Evolutionary conservation across 2,888 invertebrate genomes (phyloP).

Genomic region (Pyralis farinalis): DNA sequence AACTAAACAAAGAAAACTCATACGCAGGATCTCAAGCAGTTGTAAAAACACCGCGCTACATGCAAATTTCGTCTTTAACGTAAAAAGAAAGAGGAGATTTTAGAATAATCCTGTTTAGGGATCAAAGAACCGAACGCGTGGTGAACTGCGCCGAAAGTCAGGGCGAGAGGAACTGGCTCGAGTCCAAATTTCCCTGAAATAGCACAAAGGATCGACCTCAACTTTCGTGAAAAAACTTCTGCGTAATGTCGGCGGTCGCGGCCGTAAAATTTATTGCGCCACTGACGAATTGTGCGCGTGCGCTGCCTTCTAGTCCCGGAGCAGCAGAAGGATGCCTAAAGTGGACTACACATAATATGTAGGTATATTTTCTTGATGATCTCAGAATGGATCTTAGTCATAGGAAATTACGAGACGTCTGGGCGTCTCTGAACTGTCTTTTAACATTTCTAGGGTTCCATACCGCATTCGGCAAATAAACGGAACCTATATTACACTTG

Average conservation of each 20-base stretch:
- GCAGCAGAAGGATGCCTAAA: no score
- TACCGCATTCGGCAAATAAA: no score
- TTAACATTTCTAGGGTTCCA: no score
- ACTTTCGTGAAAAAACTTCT: slow-evolving; percentile 64
- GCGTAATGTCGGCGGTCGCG: slow-evolving; percentile 62
- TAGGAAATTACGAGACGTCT: no score
- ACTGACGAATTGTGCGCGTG: no score
- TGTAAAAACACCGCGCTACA: slow-evolving; percentile 16
- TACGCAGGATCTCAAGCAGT: slow-evolving; percentile 27
- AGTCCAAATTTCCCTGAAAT: slow-evolving; percentile 74
- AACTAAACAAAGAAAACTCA: slow-evolving; percentile 48
- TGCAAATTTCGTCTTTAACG: slow-evolving; percentile 23
- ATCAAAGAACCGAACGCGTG: slow-evolving; percentile 55
- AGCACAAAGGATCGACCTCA: slow-evolving; percentile 79
- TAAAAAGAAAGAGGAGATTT: slow-evolving; percentile 24
- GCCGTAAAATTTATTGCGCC: slow-evolving; percentile 63
- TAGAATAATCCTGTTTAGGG: slow-evolving; percentile 29
- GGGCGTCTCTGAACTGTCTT: no score
- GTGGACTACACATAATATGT: no score
- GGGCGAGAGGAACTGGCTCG: slow-evolving; percentile 53
- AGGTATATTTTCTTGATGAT: no score
- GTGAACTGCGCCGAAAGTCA: slow-evolving; percentile 57
- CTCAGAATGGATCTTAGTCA: no score
- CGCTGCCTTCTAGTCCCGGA: no score
- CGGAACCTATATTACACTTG: no score